These are phyloP conservation scores for Agriopis leucophaearia DNA, from an alignment of 2,888 invertebrate species.

Conservation along the genomic window DNA sequence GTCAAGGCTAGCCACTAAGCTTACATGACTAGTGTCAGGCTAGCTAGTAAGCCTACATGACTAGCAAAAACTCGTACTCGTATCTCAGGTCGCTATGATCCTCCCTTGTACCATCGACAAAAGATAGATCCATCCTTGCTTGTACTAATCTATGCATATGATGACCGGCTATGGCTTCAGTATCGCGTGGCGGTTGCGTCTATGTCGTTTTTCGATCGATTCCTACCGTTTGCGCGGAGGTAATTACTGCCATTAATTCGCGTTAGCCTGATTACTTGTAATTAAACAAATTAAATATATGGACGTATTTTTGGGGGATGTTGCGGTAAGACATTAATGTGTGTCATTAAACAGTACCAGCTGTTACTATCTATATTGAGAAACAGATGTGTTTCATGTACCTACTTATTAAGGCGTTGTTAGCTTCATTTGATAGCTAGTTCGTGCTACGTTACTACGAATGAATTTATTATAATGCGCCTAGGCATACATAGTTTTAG, in stretches of 20 bases:
- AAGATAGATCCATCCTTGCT: no score
- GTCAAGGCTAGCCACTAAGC: no score
- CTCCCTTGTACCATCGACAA: no score
- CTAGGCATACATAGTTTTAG: no score
- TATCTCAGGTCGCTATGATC: conserved; percentile 4
- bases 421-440: background rate
- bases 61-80: background rate
- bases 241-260: conserved; percentile 41
- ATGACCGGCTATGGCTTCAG: conserved; percentile 59
- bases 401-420: background rate
- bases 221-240: conserved; percentile 39
- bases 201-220: conserved; percentile 42
- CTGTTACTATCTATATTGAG: background rate
- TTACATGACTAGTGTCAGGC: no score
- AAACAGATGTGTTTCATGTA: background rate
- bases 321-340: background rate
- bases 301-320: conserved; percentile 18
- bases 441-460: no score
- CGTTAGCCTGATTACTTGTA: conserved; percentile 33
- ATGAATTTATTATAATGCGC: no score
- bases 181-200: conserved; percentile 56
- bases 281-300: conserved; percentile 32
- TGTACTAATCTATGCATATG: conserved; percentile 31
- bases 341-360: background rate
- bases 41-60: background rate